Base-by-base conservation (phyloP, 2,888 invertebrate genomes). In the Colletes collaris region DNA sequence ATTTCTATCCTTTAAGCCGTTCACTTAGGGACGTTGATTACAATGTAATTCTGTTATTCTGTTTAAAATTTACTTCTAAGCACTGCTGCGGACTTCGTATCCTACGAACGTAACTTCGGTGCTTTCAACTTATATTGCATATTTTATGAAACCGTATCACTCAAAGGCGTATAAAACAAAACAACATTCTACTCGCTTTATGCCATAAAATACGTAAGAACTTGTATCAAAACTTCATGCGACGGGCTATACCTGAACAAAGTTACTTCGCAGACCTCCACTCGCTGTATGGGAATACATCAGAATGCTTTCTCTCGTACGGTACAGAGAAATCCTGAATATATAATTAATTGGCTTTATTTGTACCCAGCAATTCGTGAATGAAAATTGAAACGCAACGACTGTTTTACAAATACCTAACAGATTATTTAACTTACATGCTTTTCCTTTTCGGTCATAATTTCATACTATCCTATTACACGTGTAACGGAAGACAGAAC, bases 131-230 rank as follows among this genome's bases (percentile, higher is more conserved):
- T 62, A 35, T 16, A 35, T 60, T 37, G 37, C 72, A 66, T 72
- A 70, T 68, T 83, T 55, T 60, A 75, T 56, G 53, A 66, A 49
- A 52, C 49, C 52, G 46, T 19, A 63, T 55, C 69, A 49, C 40
- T 49, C 64, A n/a, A 55, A 62, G 46, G 37, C 13, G 49, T 56
- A 56, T 70, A 70, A 74, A 74, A 70, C 16, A 13, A 56, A 70
- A 62, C 69, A 69, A 74, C 55, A 62, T 56, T 63, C 27, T 37
- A 27, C 19, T 8, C 68, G 10, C 60, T 73, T 73, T 62, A 46
- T n/a, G 5, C 27, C 53, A 49, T 55, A 13, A 60, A 60, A 55
- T 27, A 55, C 68, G 49, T 46, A 68, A 49, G 13, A 11, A 37
- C 46, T 55, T 46, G 10, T 62, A 55, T 55, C 7, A 44, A 19